Evolutionary conservation across 2,888 invertebrate genomes (phyloP), one percentile per base, ranked within the genome.

Genomic region (Eupithecia subfuscata): DNA sequence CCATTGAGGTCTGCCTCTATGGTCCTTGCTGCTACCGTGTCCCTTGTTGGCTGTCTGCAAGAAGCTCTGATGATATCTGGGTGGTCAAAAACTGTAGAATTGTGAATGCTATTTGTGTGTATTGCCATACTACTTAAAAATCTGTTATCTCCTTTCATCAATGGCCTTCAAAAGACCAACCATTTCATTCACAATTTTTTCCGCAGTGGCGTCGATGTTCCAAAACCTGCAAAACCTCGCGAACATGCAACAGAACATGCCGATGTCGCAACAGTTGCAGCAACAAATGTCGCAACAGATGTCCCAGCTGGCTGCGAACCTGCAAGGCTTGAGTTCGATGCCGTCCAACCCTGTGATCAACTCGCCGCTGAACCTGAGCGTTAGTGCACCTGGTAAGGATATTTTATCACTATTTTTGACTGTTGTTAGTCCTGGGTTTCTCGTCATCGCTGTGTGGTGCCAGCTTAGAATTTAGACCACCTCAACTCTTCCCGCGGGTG

Each of bases 351-450:
- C 96, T 75, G 96, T 97, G 86, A 97, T 97, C 92, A 97, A 97
- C 91, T 97, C 97, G 76, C 98, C 98, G 48, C 95, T 98, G 84
- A 98, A 98, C 92, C 95, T 98, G 85, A 98, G 97, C 90, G 97
- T 98, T 84, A 97, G 97, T 86, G 95, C 94, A 16, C 95, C 95
- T 84, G 95, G 95, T 95, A 86, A 87, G 86, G 52, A 69, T 43
- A 48, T 48, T 48, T 6, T 18, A 18, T 48, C 6, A 7, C 5
- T 48, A 18, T 43, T 43, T 14, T 40, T 9, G 40, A 40, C 8
- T 40, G 8, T 9, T 9, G 40, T 34, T 34, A 34, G 7, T 5
- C 34, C 34, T 34, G 3, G 34, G 2, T 7, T 34, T 34, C 34
- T 34, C 34, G 0, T 34, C 6, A 34, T 34, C 6, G n/a, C n/a